Percentiles rank a stretch among this genome's conserved stretches.
Evolutionary conservation across 2,113 vertebrate genomes (phyloP).

Genomic region (Tor tambroides): DNA sequence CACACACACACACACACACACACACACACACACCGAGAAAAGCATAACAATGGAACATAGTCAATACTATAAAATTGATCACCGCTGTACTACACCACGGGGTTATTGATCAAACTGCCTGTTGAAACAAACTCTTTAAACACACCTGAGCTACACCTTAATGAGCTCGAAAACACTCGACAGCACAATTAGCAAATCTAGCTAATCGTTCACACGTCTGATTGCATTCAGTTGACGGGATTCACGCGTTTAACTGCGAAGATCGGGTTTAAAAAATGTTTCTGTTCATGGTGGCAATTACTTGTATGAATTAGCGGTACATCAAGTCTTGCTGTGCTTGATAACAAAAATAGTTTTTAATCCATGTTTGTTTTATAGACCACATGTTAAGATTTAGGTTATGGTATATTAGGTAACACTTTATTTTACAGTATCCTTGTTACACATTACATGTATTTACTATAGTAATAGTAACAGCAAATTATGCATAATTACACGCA

Average conservation of each 20-base stretch:
- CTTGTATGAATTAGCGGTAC: constrained; percentile 35
- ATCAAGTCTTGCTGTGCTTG: not conserved
- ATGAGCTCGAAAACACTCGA: constrained; percentile 64
- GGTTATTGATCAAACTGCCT: constrained; percentile 71
- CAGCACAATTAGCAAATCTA: constrained; percentile 53
- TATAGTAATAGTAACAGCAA: not conserved
- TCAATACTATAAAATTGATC: constrained; percentile 76
- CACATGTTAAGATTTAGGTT: not conserved
- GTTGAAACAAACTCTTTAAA: constrained; percentile 73
- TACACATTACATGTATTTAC: not conserved
- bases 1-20: not conserved
- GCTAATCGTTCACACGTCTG: constrained; percentile 41
- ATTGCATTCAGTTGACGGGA: constrained; percentile 29
- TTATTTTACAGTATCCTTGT: not conserved
- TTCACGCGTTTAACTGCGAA: not conserved
- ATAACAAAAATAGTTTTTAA: not conserved
- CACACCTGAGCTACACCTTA: constrained; percentile 58
- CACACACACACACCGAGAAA: constrained; percentile 43
- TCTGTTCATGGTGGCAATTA: constrained; percentile 37
- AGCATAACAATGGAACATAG: constrained; percentile 74
- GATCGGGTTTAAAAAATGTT: constrained; percentile 2
- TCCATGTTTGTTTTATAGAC: not conserved
- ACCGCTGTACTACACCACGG: constrained; percentile 69
- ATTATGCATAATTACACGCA: not conserved
- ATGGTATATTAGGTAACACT: not conserved